Percentiles rank a stretch among this genome's conserved stretches.
Evolutionary conservation across 2,888 invertebrate species (phyloP).

Genomic region (Oscheius myriophilus): DNA sequence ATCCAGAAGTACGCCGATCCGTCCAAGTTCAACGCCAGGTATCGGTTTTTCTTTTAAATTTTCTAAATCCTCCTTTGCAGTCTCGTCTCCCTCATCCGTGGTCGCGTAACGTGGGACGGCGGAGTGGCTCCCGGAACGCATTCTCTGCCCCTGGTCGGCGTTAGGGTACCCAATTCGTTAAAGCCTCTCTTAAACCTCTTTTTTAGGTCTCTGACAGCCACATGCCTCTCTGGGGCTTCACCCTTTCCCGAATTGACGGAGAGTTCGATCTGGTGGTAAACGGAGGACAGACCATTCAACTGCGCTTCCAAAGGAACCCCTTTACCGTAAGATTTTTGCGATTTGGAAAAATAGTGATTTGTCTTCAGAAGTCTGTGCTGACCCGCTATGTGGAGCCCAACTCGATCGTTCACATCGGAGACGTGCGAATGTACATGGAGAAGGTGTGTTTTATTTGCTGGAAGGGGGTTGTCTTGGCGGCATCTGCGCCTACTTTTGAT

Average conservation of each 20-base stretch:
- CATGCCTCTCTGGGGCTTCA: conserved; percentile 83
- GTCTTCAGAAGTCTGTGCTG: conserved; percentile 79
- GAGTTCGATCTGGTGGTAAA: conserved; percentile 98
- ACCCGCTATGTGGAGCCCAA: conserved; percentile 97
- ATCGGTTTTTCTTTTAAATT: neutral
- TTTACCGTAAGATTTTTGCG: conserved; percentile 15
- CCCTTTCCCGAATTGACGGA: conserved; percentile 75
- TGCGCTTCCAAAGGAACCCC: conserved; percentile 41
- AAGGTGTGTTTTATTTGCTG: conserved; percentile 20
- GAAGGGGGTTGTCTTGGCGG: conserved; percentile 6
- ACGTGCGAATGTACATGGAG: conserved; percentile 72
- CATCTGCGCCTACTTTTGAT: conserved; percentile 23
- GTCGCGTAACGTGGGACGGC: conserved; percentile 81
- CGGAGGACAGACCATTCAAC: conserved; percentile 84
- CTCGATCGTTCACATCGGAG: conserved; percentile 89
- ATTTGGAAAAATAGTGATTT: neutral
- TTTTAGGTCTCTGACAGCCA: conserved; percentile 85
- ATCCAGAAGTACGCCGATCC: conserved; percentile 97
- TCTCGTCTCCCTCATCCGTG: conserved; percentile 97
- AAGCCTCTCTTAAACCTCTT: too few species aligned
- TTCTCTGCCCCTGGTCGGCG: conserved; percentile 93
- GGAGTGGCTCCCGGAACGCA: conserved; percentile 73
- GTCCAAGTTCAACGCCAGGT: conserved; percentile 94
- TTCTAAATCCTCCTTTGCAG: conserved; percentile 76
- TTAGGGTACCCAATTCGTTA: conserved; percentile 77